These are phyloP conservation scores for Tigriopus californicus DNA, from an alignment of 2,888 invertebrate species.

Conservation along the genomic window DNA sequence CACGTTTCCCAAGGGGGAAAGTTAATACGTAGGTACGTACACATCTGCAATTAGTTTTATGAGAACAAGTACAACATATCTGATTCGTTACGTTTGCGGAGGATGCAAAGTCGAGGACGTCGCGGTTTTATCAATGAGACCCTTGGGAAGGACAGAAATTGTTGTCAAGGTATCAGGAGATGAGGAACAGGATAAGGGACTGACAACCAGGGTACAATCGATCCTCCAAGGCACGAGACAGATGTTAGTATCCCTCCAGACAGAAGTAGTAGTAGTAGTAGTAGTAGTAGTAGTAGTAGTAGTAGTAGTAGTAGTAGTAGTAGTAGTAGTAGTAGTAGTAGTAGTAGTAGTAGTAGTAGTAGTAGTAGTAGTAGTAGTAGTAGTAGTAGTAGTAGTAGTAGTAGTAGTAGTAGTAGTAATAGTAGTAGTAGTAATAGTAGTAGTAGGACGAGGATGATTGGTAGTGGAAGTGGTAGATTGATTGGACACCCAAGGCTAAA, in stretches of 20 bases:
- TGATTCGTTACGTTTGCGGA: too few species aligned
- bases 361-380: not conserved
- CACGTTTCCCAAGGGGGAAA: too few species aligned
- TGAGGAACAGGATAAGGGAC: not conserved
- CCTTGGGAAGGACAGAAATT: not conserved
- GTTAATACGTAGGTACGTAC: too few species aligned
- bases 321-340: not conserved
- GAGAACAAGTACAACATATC: not conserved
- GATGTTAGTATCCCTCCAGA: not conserved
- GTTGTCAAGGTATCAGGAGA: not conserved
- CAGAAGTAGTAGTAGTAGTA: not conserved
- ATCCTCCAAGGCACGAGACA: not conserved
- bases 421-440: not conserved
- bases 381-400: not conserved
- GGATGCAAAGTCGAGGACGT: too few species aligned
- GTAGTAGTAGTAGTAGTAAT: constrained; percentile 1
- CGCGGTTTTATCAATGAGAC: not conserved
- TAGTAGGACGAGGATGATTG: not conserved
- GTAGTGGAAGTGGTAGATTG: not conserved
- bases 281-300: not conserved
- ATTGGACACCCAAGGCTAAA: constrained; percentile 1
- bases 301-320: constrained; percentile 1
- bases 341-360: not conserved
- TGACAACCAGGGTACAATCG: not conserved
- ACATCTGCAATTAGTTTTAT: not conserved